Base-by-base conservation (phyloP, 2,888 invertebrate genomes). In the Hedya salicella region DNA sequence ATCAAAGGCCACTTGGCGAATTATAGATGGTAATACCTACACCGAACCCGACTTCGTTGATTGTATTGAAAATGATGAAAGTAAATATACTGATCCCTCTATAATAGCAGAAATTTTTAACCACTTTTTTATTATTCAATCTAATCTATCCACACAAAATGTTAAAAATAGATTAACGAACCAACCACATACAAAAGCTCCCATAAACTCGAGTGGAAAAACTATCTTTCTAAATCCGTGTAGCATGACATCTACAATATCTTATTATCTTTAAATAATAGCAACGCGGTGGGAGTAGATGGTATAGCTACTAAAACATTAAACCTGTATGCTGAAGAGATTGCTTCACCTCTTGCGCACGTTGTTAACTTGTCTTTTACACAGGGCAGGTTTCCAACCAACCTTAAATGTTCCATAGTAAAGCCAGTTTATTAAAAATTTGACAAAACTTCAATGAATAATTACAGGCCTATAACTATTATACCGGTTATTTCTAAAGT, bases 391-490 rank as follows among this genome's bases (percentile, higher is more conserved):
- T 48, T 48, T 25, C 48, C 46, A 9, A 11, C 16, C 2, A 17
- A 1, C 11, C 17, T 46, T 6, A 46, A 46, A 19, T 9, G 46
- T 5, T 17, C 46, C 6, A 46, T 46, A 2, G 19, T 46, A 2
- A 46, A 46, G 17, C 46, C 46, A 17, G 0, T 46, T 6, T 17
- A 17, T 1, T 17, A 46, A 46, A 46, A 46, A 0, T 6, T 6
- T 6, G 19, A 25, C 3, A 25, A 25, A 17, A 19, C 19, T 6
- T 17, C 3, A 19, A 50, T 50, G 25, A 14, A 50, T 14, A 50
- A 50, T 9, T 50, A 50, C 13, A 50, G 49, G 13, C 49, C 49
- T 8, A 50, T 50, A 50, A 13, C n/a, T n/a, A n/a, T n/a, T n/a
- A n/a, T n/a, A n/a, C n/a, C n/a, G n/a, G n/a, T n/a, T n/a, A n/a